phyloP scores from a whole-genome alignment of 2,888 invertebrate genomes.

The Drosophila mimica region DNA sequence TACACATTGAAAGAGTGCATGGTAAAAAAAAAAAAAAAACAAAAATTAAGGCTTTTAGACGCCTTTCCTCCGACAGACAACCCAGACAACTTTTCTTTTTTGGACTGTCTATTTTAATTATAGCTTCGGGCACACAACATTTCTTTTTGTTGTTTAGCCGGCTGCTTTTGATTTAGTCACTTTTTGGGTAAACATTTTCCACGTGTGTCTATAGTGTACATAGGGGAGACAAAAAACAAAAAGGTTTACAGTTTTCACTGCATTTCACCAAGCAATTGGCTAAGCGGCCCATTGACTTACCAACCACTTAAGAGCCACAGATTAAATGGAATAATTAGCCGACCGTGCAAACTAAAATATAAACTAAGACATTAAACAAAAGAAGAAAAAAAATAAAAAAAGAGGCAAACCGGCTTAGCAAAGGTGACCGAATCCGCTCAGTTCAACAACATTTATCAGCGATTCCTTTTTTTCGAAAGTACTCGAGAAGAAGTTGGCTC shows the following conservation, averaged over 20 bases:
- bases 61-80: slow-evolving; percentile 34
- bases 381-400: neutral
- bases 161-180: slow-evolving; percentile 47
- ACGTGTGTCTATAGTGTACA: slow-evolving; percentile 30
- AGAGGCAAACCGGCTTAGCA: slow-evolving; percentile 5
- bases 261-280: slow-evolving; percentile 48
- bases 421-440: slow-evolving; percentile 28
- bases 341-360: slow-evolving; percentile 49
- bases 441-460: slow-evolving; percentile 1
- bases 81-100: slow-evolving; percentile 41
- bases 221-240: slow-evolving; percentile 5
- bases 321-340: slow-evolving; percentile 71
- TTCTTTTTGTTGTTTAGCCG: slow-evolving; percentile 39
- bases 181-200: slow-evolving; percentile 51
- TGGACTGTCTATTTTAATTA: slow-evolving; percentile 53
- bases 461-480: slow-evolving; percentile 17
- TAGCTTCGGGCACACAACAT: slow-evolving; percentile 50
- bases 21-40: neutral
- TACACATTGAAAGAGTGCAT: slow-evolving; percentile 16
- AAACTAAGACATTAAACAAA: slow-evolving; percentile 12
- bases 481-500: slow-evolving; percentile 1
- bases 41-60: slow-evolving; percentile 23
- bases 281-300: slow-evolving; percentile 65
- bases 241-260: slow-evolving; percentile 54
- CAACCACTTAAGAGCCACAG: slow-evolving; percentile 60